Base-by-base conservation (phyloP, 2,113 vertebrate species). In the Anser cygnoides region DNA sequence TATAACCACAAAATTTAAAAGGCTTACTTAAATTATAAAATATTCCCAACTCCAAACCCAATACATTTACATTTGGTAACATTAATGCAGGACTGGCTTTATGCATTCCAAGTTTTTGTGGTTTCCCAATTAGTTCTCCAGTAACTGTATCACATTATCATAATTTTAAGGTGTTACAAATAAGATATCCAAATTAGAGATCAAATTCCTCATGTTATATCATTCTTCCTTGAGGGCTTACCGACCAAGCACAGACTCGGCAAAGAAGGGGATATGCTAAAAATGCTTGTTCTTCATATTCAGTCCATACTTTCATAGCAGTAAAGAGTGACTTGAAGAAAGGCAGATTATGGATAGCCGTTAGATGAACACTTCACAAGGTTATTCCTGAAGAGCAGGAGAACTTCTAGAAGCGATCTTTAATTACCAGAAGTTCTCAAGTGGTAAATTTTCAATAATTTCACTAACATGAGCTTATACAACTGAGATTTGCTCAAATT, bases 101-200 rank as follows among this genome's bases (percentile, higher is more conserved):
- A 84, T 16, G 62, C 63, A 87, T 94, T 96, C 92, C 95, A 95
- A 92, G 86, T 50, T 91, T 84, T 76, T 97, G 96, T 91, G 96
- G 96, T 96, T 96, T 96, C 82, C 85, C 95, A 96, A 97, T 97
- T 96, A 95, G 89, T 97, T 86, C 77, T 97, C 91, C 70, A 80
- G 91, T 93, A 96, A 92, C 31, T 73, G 93, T 94, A 93, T 92
- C 84, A 29, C n/a, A 87, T 95, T 95, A 92, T 92, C 80, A 94
- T 97, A 89, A 96, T 96, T 93, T 95, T 77, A 73, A 96, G 81
- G 93, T 94, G 93, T 85, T 96, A 80, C 87, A 5, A 96, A 96
- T 58, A 81, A 35, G 84, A 95, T 94, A 93, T 88, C 91, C 94
- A 95, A 95, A 97, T 94, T 91, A 96, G 84, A 91, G 94, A 97